Evolutionary conservation across 2,888 invertebrate genomes (phyloP), one percentile per base, ranked within the genome.

Genomic region (Drosophila nigritarsus): DNA sequence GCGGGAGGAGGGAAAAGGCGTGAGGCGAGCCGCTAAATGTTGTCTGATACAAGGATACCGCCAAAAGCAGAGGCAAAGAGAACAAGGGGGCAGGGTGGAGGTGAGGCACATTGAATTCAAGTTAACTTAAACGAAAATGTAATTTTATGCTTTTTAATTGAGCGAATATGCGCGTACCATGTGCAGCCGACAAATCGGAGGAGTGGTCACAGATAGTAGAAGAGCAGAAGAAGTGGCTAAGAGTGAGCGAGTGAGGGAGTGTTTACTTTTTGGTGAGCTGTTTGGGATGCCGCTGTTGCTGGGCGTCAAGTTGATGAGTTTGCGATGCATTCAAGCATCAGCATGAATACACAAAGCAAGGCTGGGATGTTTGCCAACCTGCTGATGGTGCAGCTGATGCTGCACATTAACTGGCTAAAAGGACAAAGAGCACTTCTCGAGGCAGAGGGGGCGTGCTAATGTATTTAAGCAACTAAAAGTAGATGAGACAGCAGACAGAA

Each of bases 111-210:
- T 40, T 40, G 42, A 42, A 42, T 7, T 48, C 60, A 81, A 80
- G 82, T 87, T 89, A 82, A 87, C 87, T 88, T 88, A 78, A 88
- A 85, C 82, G 87, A 80, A 85, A 90, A 90, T 88, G 77, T 87
- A 90, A 90, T 90, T 90, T 87, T 85, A 81, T 87, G 85, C 88
- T 89, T 88, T 87, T 90, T 90, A 89, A 89, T 89, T 90, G 89
- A 89, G 90, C 80, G 83, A 87, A 85, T 88, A 79, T 88, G 83
- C 88, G 86, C 80, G 76, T 74, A 87, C 71, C 90, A 85, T 77
- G 80, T 86, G 74, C 84, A 68, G 45, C 56, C 11, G 20, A 42
- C n/a, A 59, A 53, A 20, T 42, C 42, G 50, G 58, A 64, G 20
- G 53, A 42, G 38, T 34, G 54, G 24, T 6, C 20, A 15, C 53